phyloP scores from a whole-genome alignment of 2,797 vertebrate genomes.

The Psittacula echo region DNA sequence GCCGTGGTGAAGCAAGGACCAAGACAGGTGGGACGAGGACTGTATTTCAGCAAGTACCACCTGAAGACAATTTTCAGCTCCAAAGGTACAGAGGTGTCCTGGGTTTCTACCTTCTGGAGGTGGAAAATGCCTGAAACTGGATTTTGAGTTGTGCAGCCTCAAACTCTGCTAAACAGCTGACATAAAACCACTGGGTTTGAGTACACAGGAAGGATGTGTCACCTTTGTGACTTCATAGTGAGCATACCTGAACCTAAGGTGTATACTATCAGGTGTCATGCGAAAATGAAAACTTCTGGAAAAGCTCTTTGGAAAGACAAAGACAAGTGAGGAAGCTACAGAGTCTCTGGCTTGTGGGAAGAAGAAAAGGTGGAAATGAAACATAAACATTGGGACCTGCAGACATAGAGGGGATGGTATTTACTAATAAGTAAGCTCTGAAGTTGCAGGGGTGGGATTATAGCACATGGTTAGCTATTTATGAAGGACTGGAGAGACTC shows the following conservation, averaged over 20 bases:
- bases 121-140: neutral
- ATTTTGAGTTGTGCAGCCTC: neutral
- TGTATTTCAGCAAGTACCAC: neutral
- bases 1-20: neutral
- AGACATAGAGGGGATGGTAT: neutral
- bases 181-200: neutral
- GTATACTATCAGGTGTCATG: neutral
- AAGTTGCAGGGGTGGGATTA: neutral
- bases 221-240: neutral
- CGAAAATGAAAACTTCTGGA: neutral
- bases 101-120: neutral
- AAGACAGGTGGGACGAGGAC: neutral
- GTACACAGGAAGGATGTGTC: neutral
- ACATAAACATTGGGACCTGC: rapidly evolving
- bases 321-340: neutral
- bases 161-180: neutral
- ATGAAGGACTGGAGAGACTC: neutral
- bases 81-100: neutral
- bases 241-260: neutral
- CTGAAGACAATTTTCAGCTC: neutral
- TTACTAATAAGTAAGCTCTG: neutral
- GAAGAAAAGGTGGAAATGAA: neutral
- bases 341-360: neutral
- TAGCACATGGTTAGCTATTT: neutral
- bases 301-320: neutral